Evolutionary conservation across 2,113 vertebrate genomes (phyloP).

Genomic region (Menura novaehollandiae): DNA sequence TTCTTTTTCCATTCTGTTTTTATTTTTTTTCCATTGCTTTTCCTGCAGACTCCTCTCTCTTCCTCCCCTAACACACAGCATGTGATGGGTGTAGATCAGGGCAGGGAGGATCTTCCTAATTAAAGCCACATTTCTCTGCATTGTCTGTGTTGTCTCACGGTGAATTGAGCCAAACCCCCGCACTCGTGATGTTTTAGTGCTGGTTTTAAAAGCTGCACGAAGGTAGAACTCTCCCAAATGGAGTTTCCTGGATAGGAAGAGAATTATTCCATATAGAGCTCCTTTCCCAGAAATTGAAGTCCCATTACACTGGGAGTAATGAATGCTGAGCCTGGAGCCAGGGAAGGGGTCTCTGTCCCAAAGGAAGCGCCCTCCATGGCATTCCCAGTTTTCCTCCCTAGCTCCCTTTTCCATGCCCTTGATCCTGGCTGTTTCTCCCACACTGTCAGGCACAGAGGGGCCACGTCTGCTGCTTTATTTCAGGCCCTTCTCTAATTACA

Average conservation of each 20-base stretch:
- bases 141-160: background rate
- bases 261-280: background rate
- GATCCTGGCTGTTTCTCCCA: background rate
- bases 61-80: background rate
- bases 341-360: background rate
- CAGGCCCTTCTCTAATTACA: slow-evolving; percentile 33
- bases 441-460: background rate
- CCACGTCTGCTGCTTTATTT: slow-evolving; percentile 12
- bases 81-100: background rate
- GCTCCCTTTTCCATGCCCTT: background rate
- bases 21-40: background rate
- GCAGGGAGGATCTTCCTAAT: background rate
- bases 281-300: background rate
- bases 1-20: background rate
- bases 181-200: background rate
- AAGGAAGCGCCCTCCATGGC: background rate
- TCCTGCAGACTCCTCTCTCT: background rate
- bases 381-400: background rate
- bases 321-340: background rate
- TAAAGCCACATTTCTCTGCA: background rate
- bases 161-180: background rate
- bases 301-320: accelerated
- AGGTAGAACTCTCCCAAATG: background rate
- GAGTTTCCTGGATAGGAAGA: background rate
- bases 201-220: background rate